phyloP scores from a whole-genome alignment of 2,888 invertebrate genomes.

The Tholera decimalis region DNA sequence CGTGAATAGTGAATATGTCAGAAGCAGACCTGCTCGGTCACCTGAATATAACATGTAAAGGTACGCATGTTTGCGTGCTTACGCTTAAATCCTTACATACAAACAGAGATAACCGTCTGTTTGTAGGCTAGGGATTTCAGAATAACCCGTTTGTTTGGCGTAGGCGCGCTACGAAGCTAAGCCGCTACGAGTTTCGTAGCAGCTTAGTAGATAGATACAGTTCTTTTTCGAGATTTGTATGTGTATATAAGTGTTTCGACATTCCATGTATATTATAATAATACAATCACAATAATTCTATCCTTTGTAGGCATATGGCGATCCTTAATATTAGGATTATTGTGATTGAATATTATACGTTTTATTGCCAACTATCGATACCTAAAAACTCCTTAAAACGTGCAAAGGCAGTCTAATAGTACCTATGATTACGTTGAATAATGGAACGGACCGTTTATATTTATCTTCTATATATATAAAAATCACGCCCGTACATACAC shows the following conservation, averaged over 20 bases:
- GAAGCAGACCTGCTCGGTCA: slow-evolving; percentile 15
- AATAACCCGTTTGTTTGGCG: slow-evolving; percentile 26
- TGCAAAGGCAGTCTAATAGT: background rate
- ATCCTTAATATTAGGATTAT: no score
- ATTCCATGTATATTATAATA: no score
- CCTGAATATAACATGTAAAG: slow-evolving; percentile 32
- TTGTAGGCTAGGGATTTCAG: slow-evolving; percentile 28
- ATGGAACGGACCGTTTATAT: background rate
- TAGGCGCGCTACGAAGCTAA: slow-evolving; percentile 50
- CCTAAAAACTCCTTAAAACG: background rate
- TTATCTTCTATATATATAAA: no score
- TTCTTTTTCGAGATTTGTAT: slow-evolving; percentile 4
- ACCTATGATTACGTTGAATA: no score
- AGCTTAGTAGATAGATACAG: background rate
- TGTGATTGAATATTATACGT: background rate
- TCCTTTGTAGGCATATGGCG: no score
- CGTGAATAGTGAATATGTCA: slow-evolving; percentile 29
- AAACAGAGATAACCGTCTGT: slow-evolving; percentile 20
- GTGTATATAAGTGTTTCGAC: background rate
- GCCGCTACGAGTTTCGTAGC: slow-evolving; percentile 30
- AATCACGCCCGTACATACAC: no score
- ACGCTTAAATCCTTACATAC: slow-evolving; percentile 25
- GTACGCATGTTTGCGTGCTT: slow-evolving; percentile 23
- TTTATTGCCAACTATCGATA: background rate
- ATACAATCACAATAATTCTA: no score